Conservation (phyloP, 2,888 invertebrate genomes). For the Epinotia demarniana region DNA sequence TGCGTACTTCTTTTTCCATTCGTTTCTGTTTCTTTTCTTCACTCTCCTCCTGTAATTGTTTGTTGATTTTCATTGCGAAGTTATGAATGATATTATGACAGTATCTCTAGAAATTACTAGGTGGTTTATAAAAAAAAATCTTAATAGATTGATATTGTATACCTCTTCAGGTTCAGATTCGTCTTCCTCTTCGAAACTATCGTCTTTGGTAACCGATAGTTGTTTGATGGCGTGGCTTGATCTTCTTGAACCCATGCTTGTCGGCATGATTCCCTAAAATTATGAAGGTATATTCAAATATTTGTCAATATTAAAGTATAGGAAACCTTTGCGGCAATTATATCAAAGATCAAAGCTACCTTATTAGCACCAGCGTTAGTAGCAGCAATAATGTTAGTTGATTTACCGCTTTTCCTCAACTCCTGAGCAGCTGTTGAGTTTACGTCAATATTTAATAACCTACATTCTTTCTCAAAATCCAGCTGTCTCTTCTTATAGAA, state of each 20-base stretch:
- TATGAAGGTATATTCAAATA: not conserved
- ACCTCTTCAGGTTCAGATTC: slow-evolving; percentile 84
- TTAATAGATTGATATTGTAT: slow-evolving; percentile 32
- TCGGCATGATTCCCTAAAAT: slow-evolving; percentile 79
- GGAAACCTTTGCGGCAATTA: not conserved
- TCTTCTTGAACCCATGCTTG: slow-evolving; percentile 77
- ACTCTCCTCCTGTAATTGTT: slow-evolving; percentile 78
- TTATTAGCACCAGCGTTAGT: slow-evolving; percentile 64
- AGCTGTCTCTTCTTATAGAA: slow-evolving; percentile 78
- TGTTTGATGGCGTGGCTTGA: slow-evolving; percentile 82
- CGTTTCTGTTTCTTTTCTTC: slow-evolving; percentile 86
- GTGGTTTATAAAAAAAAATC: not conserved
- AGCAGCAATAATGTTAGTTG: slow-evolving; percentile 66
- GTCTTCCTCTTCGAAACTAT: slow-evolving; percentile 82
- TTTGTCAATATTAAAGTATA: not conserved
- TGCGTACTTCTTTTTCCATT: slow-evolving; percentile 86
- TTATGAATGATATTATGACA: not conserved
- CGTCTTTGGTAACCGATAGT: slow-evolving; percentile 80
- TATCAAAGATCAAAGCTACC: slow-evolving; percentile 33
- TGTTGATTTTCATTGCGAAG: not conserved
- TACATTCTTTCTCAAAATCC: slow-evolving; percentile 80
- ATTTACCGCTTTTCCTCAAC: slow-evolving; percentile 62
- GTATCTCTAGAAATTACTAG: not conserved
- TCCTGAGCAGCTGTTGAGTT: slow-evolving; percentile 73
- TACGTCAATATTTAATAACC: slow-evolving; percentile 74